Base-by-base conservation (phyloP, 2,797 vertebrate species). In the Gymnoscopelus microlampas region DNA sequence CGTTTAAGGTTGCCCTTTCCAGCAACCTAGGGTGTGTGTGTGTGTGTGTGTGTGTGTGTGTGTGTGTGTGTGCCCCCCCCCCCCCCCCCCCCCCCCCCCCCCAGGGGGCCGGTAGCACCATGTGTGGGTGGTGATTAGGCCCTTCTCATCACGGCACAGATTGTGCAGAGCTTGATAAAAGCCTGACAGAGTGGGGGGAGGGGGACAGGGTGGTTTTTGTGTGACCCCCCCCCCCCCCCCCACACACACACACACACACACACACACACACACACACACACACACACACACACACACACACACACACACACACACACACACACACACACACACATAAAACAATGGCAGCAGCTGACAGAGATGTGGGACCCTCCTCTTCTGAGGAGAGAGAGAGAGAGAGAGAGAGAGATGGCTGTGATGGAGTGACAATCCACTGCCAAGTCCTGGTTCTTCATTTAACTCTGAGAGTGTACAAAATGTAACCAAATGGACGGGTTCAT, bases 71-170 rank as follows among this genome's bases (percentile, higher is more conserved):
- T 63, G 64, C 79, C 83, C 86, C 85, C 88, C 81, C 85, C 4
- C 88, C 81, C 85, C 4, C 88, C 81, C 85, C 4, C n/a, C n/a
- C 79, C 83, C 86, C 85, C 79, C 83, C 86, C 85, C 88, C 81
- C 85, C 4, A 78, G 87, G 84, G 80, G 67, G 66, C 80, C 60
- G 75, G 74, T 83, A 59, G 87, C 91, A 85, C 92, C 92, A 89
- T 94, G 95, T 93, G 94, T 92, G 87, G 80, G 73, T 15, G 54
- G 64, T 85, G 92, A 94, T 93, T 91, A 92, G 39, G 93, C 90
- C 83, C 60, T 60, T 70, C 84, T 85, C 82, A 26, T 88, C 39
- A 10, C 47, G 83, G 85, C 81, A 61, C 82, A 85, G 89, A 80
- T 89, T 85, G 90, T 44, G 70, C 82, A 87, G 90, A 93, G 90